Percentiles rank a stretch among this genome's conserved stretches.
phyloP scores from a whole-genome alignment of 2,888 invertebrate genomes.

The Pristionchus entomophagus region DNA sequence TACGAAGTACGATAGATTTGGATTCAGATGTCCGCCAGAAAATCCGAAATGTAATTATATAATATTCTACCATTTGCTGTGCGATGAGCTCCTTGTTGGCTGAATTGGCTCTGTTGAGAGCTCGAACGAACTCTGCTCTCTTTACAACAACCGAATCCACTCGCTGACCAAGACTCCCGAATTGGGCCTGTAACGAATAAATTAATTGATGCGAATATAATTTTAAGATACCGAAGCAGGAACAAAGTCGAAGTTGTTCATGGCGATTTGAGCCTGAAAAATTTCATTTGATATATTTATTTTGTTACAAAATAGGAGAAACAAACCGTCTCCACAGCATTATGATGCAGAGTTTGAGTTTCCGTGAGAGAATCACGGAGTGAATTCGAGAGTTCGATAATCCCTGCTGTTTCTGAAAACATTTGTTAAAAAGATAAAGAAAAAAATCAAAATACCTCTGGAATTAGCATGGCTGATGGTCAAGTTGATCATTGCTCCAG shows the following conservation, averaged over 20 bases:
- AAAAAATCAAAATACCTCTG: background rate
- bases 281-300: background rate
- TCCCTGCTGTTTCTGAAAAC: background rate
- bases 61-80: background rate
- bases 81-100: background rate
- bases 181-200: background rate
- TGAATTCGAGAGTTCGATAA: background rate
- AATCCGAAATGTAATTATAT: background rate
- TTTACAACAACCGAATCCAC: background rate
- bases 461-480: background rate
- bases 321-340: background rate
- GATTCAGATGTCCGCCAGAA: no score
- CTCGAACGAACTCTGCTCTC: background rate
- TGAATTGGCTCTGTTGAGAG: slow-evolving; percentile 5
- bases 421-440: background rate
- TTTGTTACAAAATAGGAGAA: background rate
- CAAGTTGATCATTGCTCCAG: background rate
- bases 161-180: background rate
- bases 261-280: background rate
- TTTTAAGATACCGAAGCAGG: background rate
- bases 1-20: no score
- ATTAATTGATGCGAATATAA: no score
- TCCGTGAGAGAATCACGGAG: background rate
- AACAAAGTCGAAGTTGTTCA: background rate
- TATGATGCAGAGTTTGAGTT: background rate